Percentiles rank a stretch among this genome's conserved stretches.
Conservation (phyloP, 2,113 vertebrate genomes). For the Mionectes macconnelli region DNA sequence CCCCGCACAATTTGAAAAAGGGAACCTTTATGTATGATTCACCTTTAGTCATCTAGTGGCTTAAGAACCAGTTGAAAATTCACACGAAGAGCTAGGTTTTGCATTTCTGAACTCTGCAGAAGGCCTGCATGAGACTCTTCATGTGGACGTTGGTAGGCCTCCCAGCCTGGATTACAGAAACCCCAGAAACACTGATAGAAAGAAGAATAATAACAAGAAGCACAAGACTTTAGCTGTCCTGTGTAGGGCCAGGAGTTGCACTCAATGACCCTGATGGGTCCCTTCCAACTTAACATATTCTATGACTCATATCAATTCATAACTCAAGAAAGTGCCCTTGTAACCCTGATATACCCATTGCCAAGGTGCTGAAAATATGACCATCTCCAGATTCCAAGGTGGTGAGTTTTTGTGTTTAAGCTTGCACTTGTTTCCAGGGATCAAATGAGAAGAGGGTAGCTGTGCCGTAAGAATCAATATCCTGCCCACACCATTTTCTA, state of each 20-base stretch:
- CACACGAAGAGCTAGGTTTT: background rate
- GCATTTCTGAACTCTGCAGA: background rate
- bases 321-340: slow-evolving; percentile 34
- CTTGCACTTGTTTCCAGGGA: background rate
- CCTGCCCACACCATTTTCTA: background rate
- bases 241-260: background rate
- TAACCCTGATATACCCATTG: background rate
- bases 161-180: background rate
- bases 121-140: background rate
- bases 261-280: background rate
- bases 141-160: background rate
- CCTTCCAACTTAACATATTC: background rate
- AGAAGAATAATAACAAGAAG: slow-evolving; percentile 41
- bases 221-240: slow-evolving; percentile 22
- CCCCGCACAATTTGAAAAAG: background rate
- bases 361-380: background rate
- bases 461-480: background rate
- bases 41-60: background rate
- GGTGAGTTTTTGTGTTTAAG: slow-evolving; percentile 58
- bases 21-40: background rate
- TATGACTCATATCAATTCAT: slow-evolving; percentile 56
- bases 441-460: background rate
- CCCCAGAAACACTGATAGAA: background rate
- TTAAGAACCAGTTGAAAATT: background rate
- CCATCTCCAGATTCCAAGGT: slow-evolving; percentile 64